Evolutionary conservation across 2,797 vertebrate species (phyloP).

Genomic region (Hipposideros larvatus): DNA sequence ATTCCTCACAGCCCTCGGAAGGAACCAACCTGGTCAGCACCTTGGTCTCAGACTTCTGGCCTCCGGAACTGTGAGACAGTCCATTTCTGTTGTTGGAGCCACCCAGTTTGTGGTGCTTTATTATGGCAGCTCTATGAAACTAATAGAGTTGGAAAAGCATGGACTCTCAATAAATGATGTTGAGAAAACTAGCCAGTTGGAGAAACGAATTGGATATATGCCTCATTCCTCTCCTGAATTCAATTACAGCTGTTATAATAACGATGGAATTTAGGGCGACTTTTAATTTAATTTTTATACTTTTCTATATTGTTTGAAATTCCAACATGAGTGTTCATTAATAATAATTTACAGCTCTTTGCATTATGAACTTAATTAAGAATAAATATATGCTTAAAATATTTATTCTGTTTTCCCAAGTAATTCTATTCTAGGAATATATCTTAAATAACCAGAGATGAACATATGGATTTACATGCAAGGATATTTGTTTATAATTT

Average conservation of each 20-base stretch:
- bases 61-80: not conserved
- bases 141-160: not conserved
- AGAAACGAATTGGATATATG: not conserved
- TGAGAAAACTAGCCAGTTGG: not conserved
- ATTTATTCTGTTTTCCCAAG: not conserved
- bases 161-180: not conserved
- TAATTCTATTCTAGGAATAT: not conserved
- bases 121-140: not conserved
- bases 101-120: not conserved
- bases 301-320: slow-evolving; percentile 35
- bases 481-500: slow-evolving; percentile 2
- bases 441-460: slow-evolving; percentile 34
- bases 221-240: not conserved
- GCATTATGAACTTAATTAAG: not conserved
- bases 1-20: not conserved
- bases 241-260: not conserved
- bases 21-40: not conserved
- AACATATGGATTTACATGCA: not conserved
- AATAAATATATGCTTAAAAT: slow-evolving; percentile 21
- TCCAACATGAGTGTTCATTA: not conserved
- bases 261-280: not conserved
- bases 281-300: slow-evolving; percentile 22
- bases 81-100: not conserved
- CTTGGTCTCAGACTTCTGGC: not conserved
- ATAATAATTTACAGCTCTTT: not conserved